Evolutionary conservation across 2,113 vertebrate genomes (phyloP).

Genomic region (Hypomesus transpacificus): DNA sequence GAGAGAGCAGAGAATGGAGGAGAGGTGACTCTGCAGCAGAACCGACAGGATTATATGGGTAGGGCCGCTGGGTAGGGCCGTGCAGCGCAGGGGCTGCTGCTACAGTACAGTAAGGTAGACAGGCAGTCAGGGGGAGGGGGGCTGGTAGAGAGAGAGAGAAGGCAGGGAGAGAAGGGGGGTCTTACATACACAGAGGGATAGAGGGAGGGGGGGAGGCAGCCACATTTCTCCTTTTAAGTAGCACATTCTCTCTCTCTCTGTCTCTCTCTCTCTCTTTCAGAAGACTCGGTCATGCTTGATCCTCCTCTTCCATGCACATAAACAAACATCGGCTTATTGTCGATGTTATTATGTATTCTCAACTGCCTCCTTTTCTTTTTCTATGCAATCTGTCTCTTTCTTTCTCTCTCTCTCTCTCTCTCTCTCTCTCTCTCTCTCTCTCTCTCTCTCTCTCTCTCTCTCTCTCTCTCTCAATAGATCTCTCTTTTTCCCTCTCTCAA

Average conservation of each 20-base stretch:
- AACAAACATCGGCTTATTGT: constrained; percentile 25
- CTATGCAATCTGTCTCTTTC: background rate
- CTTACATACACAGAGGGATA: constrained; percentile 2
- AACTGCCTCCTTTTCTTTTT: background rate
- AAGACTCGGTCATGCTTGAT: constrained; percentile 38
- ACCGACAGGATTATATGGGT: constrained; percentile 50
- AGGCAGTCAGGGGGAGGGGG: background rate
- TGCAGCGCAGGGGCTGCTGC: constrained; percentile 20
- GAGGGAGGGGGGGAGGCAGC: background rate
- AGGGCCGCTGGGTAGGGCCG: background rate
- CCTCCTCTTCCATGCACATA: constrained; percentile 25
- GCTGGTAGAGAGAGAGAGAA: background rate
- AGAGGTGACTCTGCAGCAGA: constrained; percentile 39
- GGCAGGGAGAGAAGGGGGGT: background rate
- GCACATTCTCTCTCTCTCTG: constrained; percentile 23
- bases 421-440: background rate
- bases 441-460: background rate
- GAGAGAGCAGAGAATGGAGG: background rate
- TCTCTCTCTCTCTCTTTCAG: constrained; percentile 11
- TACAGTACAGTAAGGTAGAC: background rate
- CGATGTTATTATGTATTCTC: background rate
- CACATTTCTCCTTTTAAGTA: constrained; percentile 25
- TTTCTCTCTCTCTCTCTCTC: background rate
- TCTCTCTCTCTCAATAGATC: background rate
- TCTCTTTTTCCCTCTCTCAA: background rate